Evolutionary conservation across 2,797 vertebrate genomes (phyloP).

Genomic region (Alca torda): DNA sequence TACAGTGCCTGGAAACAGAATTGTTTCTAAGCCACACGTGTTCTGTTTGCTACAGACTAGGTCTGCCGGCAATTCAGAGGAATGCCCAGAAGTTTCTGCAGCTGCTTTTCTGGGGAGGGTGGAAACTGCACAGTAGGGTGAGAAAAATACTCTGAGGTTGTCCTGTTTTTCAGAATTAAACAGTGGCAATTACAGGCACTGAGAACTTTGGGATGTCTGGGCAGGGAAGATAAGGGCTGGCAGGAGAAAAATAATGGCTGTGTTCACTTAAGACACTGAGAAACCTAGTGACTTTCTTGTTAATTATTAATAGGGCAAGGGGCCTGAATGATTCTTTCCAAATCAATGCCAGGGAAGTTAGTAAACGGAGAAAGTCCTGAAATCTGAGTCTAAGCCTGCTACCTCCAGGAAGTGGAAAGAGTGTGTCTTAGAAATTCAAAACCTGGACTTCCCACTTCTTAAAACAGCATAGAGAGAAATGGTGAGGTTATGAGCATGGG

Average conservation of each 20-base stretch:
- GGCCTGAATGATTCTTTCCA: background rate
- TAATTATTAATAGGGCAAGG: conserved; percentile 35
- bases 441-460: background rate
- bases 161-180: conserved; percentile 15
- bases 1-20: background rate
- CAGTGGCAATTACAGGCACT: conserved; percentile 13
- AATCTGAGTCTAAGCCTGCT: background rate
- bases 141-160: background rate
- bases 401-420: background rate
- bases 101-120: conserved; percentile 78
- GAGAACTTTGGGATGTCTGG: conserved; percentile 20
- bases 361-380: background rate
- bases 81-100: conserved; percentile 79
- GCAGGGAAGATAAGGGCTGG: conserved; percentile 40
- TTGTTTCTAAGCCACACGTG: background rate
- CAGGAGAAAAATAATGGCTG: background rate
- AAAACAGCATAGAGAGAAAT: background rate
- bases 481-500: background rate
- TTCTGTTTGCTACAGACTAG: conserved; percentile 56
- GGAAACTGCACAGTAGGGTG: conserved; percentile 79
- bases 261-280: background rate
- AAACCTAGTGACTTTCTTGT: background rate
- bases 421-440: background rate
- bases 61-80: conserved; percentile 74
- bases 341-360: conserved; percentile 19